Evolutionary conservation across 2,113 vertebrate genomes (phyloP), one percentile per base, ranked within the genome.

Genomic region (Protobothrops flavoviridis): DNA sequence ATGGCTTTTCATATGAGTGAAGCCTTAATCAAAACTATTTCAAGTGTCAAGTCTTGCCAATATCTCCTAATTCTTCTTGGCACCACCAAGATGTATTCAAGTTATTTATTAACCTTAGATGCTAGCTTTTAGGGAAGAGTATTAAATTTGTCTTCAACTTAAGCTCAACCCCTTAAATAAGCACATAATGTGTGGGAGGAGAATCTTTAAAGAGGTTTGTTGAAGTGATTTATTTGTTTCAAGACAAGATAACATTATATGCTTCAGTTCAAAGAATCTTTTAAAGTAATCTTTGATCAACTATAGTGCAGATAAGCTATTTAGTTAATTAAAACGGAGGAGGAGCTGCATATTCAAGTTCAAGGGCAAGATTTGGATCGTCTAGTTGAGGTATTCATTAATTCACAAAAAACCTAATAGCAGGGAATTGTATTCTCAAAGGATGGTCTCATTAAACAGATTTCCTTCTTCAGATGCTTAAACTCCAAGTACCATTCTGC

Each of bases 291-390:
- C 91, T 52, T 33, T 56, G 12, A 87, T 93, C 20, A 89, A 0
- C 93, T 93, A 43, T 0, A 91, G 59, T 91, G 94, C 92, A 94
- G 33, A 94, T 88, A 87, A 15, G 43, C 11, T 1, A 0, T 86
- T 93, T 74, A 7, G 91, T 94, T 95, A 92, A 92, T 57, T 87
- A 87, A 10, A 43, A 50, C 33, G 74, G 24, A 59, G 87, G 29
- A 88, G 56, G 3, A 92, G 8, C 13, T 93, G 43, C n/a, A 17
- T 39, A 15, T 69, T 29, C 26, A 52, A 0, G 0, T 92, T 85
- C 87, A 94, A 87, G 87, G 74, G 57, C n/a, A 93, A 33, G 43
- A 94, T 94, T 93, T 96, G 20, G 87, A 87, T 94, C 50, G 69
- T 91, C 56, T 21, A 57, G 90, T 89, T 92, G 92, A 93, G 45